A percentile compares a stretch with the other conserved stretches of the same genome.
phyloP scores from a whole-genome alignment of 2,888 invertebrate genomes.

The Lasioglossum leucozonium region DNA sequence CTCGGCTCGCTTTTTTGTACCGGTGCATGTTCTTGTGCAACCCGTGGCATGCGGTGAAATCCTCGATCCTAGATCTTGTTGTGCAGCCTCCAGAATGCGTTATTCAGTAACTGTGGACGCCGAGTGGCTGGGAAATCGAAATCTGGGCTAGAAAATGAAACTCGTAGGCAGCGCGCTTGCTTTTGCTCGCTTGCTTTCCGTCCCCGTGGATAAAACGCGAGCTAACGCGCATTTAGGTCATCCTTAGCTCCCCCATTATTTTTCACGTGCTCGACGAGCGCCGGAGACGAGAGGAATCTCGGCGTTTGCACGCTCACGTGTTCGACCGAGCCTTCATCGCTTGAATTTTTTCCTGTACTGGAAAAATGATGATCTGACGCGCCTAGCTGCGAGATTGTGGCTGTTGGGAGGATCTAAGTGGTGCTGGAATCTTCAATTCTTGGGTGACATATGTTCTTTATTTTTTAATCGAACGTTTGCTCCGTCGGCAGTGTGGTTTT shows the following conservation, averaged over 20 bases:
- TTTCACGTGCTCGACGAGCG: neutral
- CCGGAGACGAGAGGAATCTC: neutral
- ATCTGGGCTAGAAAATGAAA: neutral
- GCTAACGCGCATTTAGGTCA: conserved; percentile 64
- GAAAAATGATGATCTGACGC: neutral
- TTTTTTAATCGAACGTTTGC: no score
- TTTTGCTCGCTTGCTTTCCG: conserved; percentile 32
- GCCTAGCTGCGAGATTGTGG: neutral
- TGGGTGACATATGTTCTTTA: no score
- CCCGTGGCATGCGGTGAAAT: neutral
- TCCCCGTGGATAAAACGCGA: conserved; percentile 64
- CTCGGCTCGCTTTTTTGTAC: neutral
- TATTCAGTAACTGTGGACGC: neutral
- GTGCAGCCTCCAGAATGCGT: neutral
- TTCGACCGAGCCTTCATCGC: neutral
- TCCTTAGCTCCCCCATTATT: conserved; percentile 6
- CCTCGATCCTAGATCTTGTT: neutral
- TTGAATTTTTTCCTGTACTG: neutral
- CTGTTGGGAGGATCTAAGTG: no score
- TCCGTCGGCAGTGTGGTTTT: no score
- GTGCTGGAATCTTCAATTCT: no score
- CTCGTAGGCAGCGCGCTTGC: neutral
- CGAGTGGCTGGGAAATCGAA: neutral
- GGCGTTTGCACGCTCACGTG: neutral
- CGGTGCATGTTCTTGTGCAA: conserved; percentile 13